Base-by-base conservation (phyloP, 2,888 invertebrate species). In the Scaptomyza polygonia region DNA sequence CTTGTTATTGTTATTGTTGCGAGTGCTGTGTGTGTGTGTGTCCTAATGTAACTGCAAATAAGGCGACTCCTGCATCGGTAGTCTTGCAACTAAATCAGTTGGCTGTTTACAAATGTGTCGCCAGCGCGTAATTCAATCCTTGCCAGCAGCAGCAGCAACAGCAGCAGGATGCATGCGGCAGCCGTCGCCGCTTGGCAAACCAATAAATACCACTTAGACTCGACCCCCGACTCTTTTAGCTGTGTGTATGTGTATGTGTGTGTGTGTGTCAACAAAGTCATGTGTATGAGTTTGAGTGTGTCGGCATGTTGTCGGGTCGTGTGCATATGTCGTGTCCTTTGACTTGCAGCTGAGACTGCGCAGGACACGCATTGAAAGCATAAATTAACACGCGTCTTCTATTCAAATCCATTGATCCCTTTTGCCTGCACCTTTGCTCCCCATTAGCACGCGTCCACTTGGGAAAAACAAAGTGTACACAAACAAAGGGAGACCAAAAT, bases 371-470 rank as follows among this genome's bases (percentile, higher is more conserved):
- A 70, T 66, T 59, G 34, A 45, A 36, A 18, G 67, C 77, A 83
- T 83, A 83, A 84, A 86, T 84, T 84, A 84, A 79, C 65, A 62
- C 56, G 61, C 45, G 45, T 52, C 59, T 58, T 44, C n/a, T n/a
- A 57, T 43, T 43, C 12, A 43, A 53, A 61, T 66, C 44, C 55
- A 32, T 49, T 72, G 74, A 70, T 76, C 72, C 74, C 59, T 44
- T 44, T 53, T 53, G 56, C 58, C 72, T 86, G 88, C 88, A 89
- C 89, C 88, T 89, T 88, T 88, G 65, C 77, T 73, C 67, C 74
- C 80, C 77, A 78, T 88, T 86, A 85, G 87, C 89, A 90, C 81
- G 88, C 86, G 89, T 89, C 83, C 89, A 87, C 88, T 86, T 88
- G 87, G 88, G 79, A 89, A 16, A 40, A 18, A 8, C 5, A 16